A percentile compares a stretch with the other conserved stretches of the same genome.
Evolutionary conservation across 2,888 invertebrate genomes (phyloP).

Genomic region (Andrena hattorfiana): DNA sequence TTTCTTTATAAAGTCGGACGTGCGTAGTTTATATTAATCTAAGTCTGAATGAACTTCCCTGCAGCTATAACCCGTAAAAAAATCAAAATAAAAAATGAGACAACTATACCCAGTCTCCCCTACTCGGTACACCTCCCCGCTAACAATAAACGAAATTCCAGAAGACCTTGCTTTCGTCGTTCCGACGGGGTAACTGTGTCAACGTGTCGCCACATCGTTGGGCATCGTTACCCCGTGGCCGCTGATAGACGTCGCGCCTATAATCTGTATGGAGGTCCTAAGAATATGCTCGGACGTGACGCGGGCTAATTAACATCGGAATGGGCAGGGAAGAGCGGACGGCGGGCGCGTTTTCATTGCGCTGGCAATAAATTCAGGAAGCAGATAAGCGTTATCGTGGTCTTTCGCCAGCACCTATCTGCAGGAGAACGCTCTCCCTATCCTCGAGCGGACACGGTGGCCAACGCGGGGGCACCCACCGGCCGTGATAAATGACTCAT

Average conservation of each 20-base stretch:
- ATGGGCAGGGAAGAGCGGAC: slow-evolving; percentile 78
- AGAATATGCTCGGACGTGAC: slow-evolving; percentile 72
- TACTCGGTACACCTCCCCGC: too few relatives aligned
- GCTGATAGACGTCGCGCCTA: slow-evolving; percentile 75
- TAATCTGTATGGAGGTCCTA: slow-evolving; percentile 70
- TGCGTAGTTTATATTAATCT: too few relatives aligned
- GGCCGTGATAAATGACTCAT: slow-evolving; percentile 68
- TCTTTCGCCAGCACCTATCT: slow-evolving; percentile 80
- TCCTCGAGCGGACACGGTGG: slow-evolving; percentile 60
- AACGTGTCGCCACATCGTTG: slow-evolving; percentile 81
- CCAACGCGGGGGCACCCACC: slow-evolving; percentile 57
- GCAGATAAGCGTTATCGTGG: slow-evolving; percentile 82
- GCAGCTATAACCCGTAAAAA: too few relatives aligned
- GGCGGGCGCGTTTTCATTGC: slow-evolving; percentile 80
- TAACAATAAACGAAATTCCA: too few relatives aligned
- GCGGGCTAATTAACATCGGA: slow-evolving; percentile 82
- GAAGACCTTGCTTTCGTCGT: slow-evolving; percentile 28
- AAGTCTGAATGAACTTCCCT: too few relatives aligned
- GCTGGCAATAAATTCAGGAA: slow-evolving; percentile 81
- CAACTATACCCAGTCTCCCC: too few relatives aligned
- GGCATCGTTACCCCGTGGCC: slow-evolving; percentile 70
- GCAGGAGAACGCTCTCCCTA: slow-evolving; percentile 69
- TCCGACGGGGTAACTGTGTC: slow-evolving; percentile 77
- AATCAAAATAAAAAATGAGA: too few relatives aligned
- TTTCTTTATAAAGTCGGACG: too few relatives aligned